phyloP scores from a whole-genome alignment of 2,113 vertebrate species.

The mouse (Mus musculus) region DNA sequence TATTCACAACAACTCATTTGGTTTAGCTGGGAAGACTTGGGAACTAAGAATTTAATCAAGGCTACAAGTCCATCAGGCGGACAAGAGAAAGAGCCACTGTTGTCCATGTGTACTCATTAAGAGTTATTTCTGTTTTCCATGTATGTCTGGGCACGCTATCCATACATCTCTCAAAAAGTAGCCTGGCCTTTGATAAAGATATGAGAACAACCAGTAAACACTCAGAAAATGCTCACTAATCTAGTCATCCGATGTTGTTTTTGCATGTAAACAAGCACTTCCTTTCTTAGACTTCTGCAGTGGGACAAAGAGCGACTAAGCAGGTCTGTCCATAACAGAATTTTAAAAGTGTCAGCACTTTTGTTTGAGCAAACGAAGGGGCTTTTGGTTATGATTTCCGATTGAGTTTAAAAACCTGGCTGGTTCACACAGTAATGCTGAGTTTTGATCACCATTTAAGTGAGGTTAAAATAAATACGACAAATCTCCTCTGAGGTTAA shows the following conservation, averaged over 20 bases:
- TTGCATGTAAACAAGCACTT: not conserved
- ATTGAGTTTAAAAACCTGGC: not conserved
- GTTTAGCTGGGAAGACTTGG: not conserved
- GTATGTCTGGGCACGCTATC: not conserved
- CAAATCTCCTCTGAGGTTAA: constrained; percentile 33
- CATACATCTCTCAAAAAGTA: not conserved
- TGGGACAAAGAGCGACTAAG: not conserved
- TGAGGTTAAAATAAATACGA: not conserved
- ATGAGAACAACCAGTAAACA: not conserved
- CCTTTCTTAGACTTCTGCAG: not conserved
- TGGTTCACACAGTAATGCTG: not conserved
- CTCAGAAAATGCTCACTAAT: not conserved
- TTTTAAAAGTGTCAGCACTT: not conserved
- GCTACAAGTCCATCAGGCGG: not conserved
- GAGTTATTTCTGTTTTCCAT: not conserved
- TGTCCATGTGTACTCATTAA: not conserved
- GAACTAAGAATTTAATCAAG: not conserved
- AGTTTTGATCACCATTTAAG: not conserved
- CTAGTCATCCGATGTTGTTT: not conserved
- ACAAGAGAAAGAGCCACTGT: not conserved
- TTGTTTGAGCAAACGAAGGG: not conserved
- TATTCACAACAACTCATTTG: not conserved
- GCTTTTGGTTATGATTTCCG: fast-evolving
- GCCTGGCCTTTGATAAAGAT: not conserved
- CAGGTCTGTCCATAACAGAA: not conserved